Evolutionary conservation across 2,888 invertebrate species (phyloP), one percentile per base, ranked within the genome.

Genomic region (Hymenopus coronatus): DNA sequence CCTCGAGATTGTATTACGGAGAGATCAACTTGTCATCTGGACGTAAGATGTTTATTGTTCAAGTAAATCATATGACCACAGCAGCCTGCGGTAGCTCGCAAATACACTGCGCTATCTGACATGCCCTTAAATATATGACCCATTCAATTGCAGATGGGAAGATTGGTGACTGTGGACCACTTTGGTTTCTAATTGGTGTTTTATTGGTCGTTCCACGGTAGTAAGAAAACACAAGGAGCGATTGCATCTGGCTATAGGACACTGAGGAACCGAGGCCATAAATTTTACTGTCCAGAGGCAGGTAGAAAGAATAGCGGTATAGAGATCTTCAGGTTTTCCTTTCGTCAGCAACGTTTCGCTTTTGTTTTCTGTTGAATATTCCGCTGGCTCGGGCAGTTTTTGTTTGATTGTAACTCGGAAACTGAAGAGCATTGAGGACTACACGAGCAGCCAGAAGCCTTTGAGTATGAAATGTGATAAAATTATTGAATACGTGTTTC

Each of bases 161-260:
- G 82, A 87, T 82, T n/a, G 28, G 27, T 27, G 30, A 14, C 15
- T 82, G 82, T 27, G 28, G 81, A 30, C 87, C 87, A 87, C 87
- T 30, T 87, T 81, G 28, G 33, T 15, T 20, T 82, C 82, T 87
- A 87, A 81, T 81, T 82, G 28, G 87, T 87, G 87, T 87, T 87
- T 82, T 82, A 30, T 70, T 82, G 81, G 82, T 70, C 54, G 54
- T 70, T 70, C 54, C 25, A 70, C 54, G 54, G 54, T 70, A 70
- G 54, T 70, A 70, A 70, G 54, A 70, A 70, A 70, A 70, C 54
- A 70, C 54, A 70, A 70, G 54, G 20, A 70, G 54, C 54, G 54
- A 70, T 70, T 70, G 54, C 54, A 70, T 70, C 54, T 70, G 54
- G 54, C 54, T 70, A 25, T 70, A 70, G 54, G 54, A 70, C 54